phyloP scores from a whole-genome alignment of 1,140 invertebrate species.

The Dreissena polymorpha region DNA sequence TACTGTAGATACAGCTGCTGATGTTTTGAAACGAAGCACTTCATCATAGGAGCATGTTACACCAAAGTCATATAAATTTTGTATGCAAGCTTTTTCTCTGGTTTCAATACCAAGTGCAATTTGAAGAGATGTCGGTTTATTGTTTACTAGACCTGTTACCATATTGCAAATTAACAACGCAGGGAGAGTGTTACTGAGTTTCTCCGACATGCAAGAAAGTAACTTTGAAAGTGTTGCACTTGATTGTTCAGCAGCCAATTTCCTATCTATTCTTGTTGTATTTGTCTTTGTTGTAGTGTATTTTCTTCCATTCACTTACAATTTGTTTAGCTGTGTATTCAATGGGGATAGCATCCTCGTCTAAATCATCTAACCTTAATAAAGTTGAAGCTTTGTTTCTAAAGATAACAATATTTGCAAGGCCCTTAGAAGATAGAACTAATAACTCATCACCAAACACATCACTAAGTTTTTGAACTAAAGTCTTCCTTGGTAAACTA shows the following conservation, averaged over 20 bases:
- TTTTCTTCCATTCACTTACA: too few relatives aligned
- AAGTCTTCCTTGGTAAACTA: background rate
- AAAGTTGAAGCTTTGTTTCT: slow-evolving; percentile 24
- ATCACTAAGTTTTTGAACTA: slow-evolving; percentile 15
- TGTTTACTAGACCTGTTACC: slow-evolving; percentile 44
- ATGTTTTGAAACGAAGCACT: slow-evolving; percentile 55
- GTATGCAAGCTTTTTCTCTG: slow-evolving; percentile 29
- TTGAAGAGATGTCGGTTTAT: slow-evolving; percentile 44
- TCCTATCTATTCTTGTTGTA: too few relatives aligned
- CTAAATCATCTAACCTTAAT: slow-evolving; percentile 4
- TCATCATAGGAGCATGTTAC: slow-evolving; percentile 59
- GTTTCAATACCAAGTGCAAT: slow-evolving; percentile 49
- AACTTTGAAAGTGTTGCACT: slow-evolving; percentile 3
- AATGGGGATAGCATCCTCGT: slow-evolving; percentile 25
- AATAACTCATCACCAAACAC: slow-evolving; percentile 39
- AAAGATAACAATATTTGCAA: slow-evolving; percentile 52
- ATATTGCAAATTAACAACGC: slow-evolving; percentile 54
- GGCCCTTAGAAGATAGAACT: slow-evolving; percentile 27
- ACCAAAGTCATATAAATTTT: slow-evolving; percentile 40
- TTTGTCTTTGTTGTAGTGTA: too few relatives aligned
- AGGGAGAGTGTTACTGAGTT: slow-evolving; percentile 26
- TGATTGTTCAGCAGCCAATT: background rate
- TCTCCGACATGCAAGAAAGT: slow-evolving; percentile 3
- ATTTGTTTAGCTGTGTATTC: too few relatives aligned
- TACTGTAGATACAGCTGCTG: slow-evolving; percentile 42